Conservation (phyloP, 2,797 vertebrate species). For the Momotus momota region DNA sequence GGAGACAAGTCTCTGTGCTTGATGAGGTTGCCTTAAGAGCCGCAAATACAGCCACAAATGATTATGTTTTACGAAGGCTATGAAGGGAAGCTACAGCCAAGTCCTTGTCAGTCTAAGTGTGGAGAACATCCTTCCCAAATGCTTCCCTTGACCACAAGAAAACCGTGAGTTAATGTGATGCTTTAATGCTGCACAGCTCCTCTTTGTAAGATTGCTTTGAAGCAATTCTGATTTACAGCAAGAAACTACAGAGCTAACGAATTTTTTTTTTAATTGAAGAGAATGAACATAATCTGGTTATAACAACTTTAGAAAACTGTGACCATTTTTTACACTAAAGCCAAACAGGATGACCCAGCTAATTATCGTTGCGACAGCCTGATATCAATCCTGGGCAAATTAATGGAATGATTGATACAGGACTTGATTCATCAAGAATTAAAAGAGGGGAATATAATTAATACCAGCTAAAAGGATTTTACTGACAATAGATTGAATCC, state of each 20-base stretch:
- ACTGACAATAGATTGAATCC: neutral
- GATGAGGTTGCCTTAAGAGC: neutral
- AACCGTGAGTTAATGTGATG: neutral
- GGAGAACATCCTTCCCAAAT: neutral
- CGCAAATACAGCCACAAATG: neutral
- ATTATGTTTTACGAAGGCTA: neutral
- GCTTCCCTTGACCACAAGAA: neutral
- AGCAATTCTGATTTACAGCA: neutral
- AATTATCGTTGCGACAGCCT: conserved; percentile 4
- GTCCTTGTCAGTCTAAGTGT: neutral
- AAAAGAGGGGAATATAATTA: neutral
- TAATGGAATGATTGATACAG: neutral
- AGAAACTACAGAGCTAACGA: conserved; percentile 12
- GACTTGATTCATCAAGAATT: conserved; percentile 22
- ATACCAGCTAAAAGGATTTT: neutral
- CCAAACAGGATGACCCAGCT: neutral
- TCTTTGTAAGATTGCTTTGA: neutral
- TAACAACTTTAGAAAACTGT: neutral
- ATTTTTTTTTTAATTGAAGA: neutral
- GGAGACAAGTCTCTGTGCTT: neutral
- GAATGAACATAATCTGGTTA: neutral
- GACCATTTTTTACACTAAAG: neutral
- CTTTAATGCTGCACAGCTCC: neutral
- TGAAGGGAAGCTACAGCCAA: neutral
- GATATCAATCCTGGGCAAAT: neutral